These are phyloP conservation scores for Euphydryas editha DNA, from an alignment of 2,888 invertebrate genomes.

Conservation along the genomic window DNA sequence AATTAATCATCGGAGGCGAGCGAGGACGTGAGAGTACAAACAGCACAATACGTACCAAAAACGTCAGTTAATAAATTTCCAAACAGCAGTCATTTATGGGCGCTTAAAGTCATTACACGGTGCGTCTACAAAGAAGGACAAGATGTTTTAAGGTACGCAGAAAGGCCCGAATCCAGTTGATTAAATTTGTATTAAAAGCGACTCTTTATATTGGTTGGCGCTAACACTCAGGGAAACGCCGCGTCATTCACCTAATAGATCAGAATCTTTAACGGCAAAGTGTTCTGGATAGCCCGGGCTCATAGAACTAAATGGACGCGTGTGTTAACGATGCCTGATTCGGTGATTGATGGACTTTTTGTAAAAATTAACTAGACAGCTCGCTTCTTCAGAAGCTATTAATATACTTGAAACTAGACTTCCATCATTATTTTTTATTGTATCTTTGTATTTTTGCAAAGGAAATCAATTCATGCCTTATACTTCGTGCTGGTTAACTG, in stretches of 20 bases:
- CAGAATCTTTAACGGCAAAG: conserved; percentile 73
- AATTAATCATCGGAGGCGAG: conserved; percentile 64
- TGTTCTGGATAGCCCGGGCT: conserved; percentile 70
- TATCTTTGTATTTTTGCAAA: conserved; percentile 29
- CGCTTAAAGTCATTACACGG: conserved; percentile 79
- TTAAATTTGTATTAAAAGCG: conserved; percentile 82
- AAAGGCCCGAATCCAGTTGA: conserved; percentile 74
- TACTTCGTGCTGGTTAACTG: not conserved
- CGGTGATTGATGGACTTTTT: conserved; percentile 78
- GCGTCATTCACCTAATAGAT: conserved; percentile 79
- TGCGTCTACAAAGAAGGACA: conserved; percentile 66
- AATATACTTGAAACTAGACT: conserved; percentile 48
- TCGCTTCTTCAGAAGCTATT: conserved; percentile 69
- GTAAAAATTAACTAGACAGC: conserved; percentile 64
- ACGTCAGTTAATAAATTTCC: conserved; percentile 74
- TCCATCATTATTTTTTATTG: conserved; percentile 24
- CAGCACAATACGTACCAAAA: conserved; percentile 62
- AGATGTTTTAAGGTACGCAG: conserved; percentile 71
- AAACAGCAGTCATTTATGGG: conserved; percentile 74
- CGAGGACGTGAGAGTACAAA: conserved; percentile 56
- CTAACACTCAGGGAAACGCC: conserved; percentile 64
- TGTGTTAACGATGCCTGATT: conserved; percentile 78
- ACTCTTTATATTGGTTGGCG: conserved; percentile 74
- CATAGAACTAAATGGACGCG: conserved; percentile 74
- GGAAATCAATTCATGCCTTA: conserved; percentile 22